A percentile compares a stretch with the other conserved stretches of the same genome.
phyloP scores from a whole-genome alignment of 2,797 vertebrate species.

The Aldrovandia affinis region DNA sequence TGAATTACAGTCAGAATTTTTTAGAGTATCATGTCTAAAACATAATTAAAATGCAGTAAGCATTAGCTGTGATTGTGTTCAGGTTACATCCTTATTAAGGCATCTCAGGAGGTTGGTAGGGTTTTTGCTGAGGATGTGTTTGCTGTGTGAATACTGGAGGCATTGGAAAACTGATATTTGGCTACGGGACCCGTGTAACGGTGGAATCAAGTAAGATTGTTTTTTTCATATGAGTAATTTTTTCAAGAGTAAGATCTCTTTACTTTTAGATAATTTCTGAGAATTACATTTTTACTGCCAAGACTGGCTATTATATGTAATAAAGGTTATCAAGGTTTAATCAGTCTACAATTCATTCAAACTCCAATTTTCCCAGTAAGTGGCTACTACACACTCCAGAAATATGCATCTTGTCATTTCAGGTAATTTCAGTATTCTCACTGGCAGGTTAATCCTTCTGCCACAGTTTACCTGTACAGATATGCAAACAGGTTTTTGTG shows the following conservation, averaged over 20 bases:
- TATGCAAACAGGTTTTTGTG: background rate
- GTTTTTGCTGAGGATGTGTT: slow-evolving; percentile 6
- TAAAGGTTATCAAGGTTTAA: too few relatives aligned
- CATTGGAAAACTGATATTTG: slow-evolving; percentile 12
- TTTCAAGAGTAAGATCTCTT: too few relatives aligned
- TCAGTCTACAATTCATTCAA: too few relatives aligned
- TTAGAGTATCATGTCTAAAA: background rate
- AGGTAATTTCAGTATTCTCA: background rate
- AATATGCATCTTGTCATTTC: background rate
- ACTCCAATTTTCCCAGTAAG: too few relatives aligned
- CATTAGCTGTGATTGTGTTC: background rate
- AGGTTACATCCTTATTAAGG: background rate
- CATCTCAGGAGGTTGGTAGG: background rate
- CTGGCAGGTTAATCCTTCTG: background rate
- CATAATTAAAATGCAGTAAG: background rate
- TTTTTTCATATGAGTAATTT: too few relatives aligned
- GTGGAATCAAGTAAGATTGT: slow-evolving; percentile 29
- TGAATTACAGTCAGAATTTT: background rate
- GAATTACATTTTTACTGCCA: too few relatives aligned
- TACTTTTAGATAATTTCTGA: too few relatives aligned
- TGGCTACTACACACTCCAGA: too few relatives aligned
- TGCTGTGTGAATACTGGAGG: slow-evolving; percentile 26
- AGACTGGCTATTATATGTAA: too few relatives aligned
- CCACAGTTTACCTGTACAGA: background rate
- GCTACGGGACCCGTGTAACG: slow-evolving; percentile 18